Conservation (phyloP, 2,888 invertebrate genomes). For the Chydorus sphaericus region DNA sequence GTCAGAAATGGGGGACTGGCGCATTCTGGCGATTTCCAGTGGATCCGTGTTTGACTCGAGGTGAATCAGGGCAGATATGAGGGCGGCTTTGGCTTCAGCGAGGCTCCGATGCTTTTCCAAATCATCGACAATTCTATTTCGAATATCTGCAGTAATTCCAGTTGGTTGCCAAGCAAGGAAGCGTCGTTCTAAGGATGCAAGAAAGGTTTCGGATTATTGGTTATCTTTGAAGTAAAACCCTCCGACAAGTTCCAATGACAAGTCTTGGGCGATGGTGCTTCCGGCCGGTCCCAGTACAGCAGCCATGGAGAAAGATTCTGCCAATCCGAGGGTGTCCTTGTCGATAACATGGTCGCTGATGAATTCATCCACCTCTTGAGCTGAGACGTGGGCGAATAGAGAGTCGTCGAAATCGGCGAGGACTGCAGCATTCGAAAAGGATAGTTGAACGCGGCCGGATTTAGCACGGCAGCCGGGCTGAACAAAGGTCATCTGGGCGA, state of each 20-base stretch:
- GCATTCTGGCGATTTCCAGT: neutral
- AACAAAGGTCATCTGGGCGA: neutral
- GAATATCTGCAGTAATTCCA: neutral
- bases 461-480: neutral
- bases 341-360: constrained; percentile 5
- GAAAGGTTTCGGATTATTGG: neutral
- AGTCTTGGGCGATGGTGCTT: constrained; percentile 7
- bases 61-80: constrained; percentile 3
- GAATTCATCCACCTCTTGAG: neutral
- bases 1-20: neutral
- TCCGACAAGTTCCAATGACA: neutral
- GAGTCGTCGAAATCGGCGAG: constrained; percentile 8
- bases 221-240: constrained; percentile 6
- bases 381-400: neutral
- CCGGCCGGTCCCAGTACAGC: constrained; percentile 8
- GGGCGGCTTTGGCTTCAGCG: neutral
- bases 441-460: constrained; percentile 3
- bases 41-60: constrained; percentile 1
- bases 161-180: constrained; percentile 9
- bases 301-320: constrained; percentile 4
- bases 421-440: neutral
- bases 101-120: constrained; percentile 8
- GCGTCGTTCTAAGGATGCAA: neutral
- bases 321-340: neutral
- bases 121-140: neutral